Base-by-base conservation (phyloP, 2,888 invertebrate species). In the Dastarcus helophoroides region DNA sequence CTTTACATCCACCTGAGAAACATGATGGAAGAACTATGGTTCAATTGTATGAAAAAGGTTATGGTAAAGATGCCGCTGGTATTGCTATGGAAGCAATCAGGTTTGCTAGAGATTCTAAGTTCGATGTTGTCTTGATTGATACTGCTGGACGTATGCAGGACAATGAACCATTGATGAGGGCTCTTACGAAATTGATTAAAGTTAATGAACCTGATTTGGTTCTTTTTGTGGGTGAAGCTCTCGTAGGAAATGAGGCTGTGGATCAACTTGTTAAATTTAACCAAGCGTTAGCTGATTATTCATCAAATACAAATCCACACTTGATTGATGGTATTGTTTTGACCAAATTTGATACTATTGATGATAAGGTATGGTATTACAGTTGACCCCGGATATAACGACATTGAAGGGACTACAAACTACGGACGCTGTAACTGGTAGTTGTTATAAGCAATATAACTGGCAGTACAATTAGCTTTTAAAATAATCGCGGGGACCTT, bases 131-230 rank as follows among this genome's bases (percentile, higher is more conserved):
- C 1, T 66, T 99, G n/a, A 77, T 99, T 10, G 98, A 98, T 62
- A 98, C 98, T 0, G 98, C 98, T 19, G 98, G 98, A n/a, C 73
- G 98, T 36, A 98, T 99, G 98, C 98, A 98, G 65, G 97, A 98
- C 65, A 99, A 99, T 60, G 97, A 97, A 56, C 98, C 98, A 0
- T 68, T 99, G 22, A 99, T 99, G 98, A 72, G 94, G 39, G 93
- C 98, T 0, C 68, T 99, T 29, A 85, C 97, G 3, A 98, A 98
- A 69, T 69, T 99, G 41, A 97, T 98, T 52, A 89, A 84, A 62
- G 88, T 97, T 23, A 99, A 99, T 62, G 82, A 90, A 52, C 98
- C 98, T 0, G 97, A 99, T 64, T 68, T 94, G 55, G 95, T 98
- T 2, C 68, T 99, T n/a, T 99, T 99, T 63, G 98, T 99, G 6